Percentiles rank a stretch among this genome's conserved stretches.
Evolutionary conservation across 2,797 vertebrate species (phyloP).

Genomic region (Rousettus madagascariensis): DNA sequence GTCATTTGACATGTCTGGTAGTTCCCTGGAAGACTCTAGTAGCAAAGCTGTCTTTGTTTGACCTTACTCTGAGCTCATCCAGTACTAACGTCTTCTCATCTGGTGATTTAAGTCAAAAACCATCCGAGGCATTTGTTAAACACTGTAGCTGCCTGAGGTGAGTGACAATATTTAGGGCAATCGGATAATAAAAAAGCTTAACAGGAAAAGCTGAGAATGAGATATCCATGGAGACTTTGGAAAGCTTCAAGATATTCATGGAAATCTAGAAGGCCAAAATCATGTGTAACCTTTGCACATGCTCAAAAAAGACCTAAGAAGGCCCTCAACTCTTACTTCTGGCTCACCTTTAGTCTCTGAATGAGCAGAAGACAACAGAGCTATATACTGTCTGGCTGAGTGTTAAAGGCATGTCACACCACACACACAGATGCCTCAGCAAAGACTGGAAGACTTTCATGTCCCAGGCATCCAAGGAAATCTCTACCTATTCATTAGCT

Average conservation of each 20-base stretch:
- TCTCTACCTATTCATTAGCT: not conserved
- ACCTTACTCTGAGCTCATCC: not conserved
- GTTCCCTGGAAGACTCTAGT: not conserved
- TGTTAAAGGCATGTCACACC: not conserved
- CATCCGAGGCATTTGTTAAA: not conserved
- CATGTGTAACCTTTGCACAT: not conserved
- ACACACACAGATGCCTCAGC: not conserved
- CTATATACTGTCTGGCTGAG: not conserved
- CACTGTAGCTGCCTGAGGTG: not conserved
- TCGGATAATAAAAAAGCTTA: not conserved
- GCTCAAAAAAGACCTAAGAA: not conserved
- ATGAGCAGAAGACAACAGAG: not conserved
- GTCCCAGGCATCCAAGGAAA: not conserved
- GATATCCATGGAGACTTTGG: not conserved
- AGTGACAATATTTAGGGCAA: not conserved
- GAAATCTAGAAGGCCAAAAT: not conserved
- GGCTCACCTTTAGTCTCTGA: not conserved
- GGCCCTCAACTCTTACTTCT: not conserved
- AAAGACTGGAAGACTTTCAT: not conserved
- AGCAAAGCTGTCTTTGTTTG: constrained; percentile 35
- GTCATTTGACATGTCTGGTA: not conserved
- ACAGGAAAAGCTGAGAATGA: not conserved
- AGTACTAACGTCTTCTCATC: not conserved
- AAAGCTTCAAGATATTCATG: not conserved
- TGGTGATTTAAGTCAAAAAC: not conserved